phyloP scores from a whole-genome alignment of 2,888 invertebrate genomes.

The Rhingia campestris region DNA sequence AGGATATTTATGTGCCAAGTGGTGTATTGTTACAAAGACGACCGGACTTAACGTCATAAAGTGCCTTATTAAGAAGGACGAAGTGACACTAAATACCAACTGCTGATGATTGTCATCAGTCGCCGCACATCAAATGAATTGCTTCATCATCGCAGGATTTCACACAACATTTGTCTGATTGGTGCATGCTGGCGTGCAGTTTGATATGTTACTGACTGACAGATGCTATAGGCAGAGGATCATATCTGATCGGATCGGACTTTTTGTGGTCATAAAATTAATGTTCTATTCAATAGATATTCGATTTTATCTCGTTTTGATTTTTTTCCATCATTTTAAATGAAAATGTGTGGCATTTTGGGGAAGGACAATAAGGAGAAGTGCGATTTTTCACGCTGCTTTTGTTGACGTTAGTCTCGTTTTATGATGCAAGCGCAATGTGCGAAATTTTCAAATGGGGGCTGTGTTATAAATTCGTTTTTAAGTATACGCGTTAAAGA shows the following conservation, averaged over 20 bases:
- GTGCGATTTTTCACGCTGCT: conserved; percentile 56
- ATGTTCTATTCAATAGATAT: conserved; percentile 70
- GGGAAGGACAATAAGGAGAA: conserved; percentile 4
- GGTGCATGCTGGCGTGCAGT: conserved; percentile 63
- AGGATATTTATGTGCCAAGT: conserved; percentile 65
- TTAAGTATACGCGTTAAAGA: conserved; percentile 15
- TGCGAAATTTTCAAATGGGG: conserved; percentile 29
- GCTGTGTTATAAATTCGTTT: conserved; percentile 28
- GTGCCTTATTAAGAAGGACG: conserved; percentile 54
- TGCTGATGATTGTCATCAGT: conserved; percentile 20
- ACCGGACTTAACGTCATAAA: conserved; percentile 65
- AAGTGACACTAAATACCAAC: conserved; percentile 68
- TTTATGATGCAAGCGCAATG: conserved; percentile 52
- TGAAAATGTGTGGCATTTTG: conserved; percentile 13
- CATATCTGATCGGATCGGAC: conserved; percentile 12
- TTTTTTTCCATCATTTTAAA: conserved; percentile 42
- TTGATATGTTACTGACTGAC: conserved; percentile 49
- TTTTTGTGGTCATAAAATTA: conserved; percentile 70
- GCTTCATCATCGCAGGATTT: conserved; percentile 62
- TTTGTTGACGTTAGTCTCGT: conserved; percentile 24
- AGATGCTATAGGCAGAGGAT: conserved; percentile 43
- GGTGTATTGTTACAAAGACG: conserved; percentile 41
- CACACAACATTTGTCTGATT: conserved; percentile 52
- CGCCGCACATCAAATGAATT: conserved; percentile 27
- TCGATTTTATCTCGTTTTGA: conserved; percentile 27